Evolutionary conservation across 2,888 invertebrate species (phyloP).

Genomic region (Amphipyra berbera): DNA sequence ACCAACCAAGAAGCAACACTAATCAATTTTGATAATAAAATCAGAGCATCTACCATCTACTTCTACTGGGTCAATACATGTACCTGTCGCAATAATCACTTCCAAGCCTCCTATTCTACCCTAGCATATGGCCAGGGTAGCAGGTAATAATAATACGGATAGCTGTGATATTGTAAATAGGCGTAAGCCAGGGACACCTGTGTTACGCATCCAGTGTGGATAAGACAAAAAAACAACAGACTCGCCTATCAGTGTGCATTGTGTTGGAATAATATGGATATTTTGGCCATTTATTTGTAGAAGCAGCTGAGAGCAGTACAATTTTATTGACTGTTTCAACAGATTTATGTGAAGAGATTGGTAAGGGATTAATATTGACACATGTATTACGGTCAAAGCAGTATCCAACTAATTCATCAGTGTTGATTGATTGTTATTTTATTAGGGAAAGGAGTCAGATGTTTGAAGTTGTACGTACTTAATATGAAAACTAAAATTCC

Average conservation of each 20-base stretch:
- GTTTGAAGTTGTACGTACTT: too few species aligned
- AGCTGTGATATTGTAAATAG: conserved; percentile 70
- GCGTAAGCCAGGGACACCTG: conserved; percentile 82
- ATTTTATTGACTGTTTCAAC: too few species aligned
- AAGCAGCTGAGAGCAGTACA: too few species aligned
- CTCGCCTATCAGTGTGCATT: conserved; percentile 66
- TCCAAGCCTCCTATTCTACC: conserved; percentile 9
- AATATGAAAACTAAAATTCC: too few species aligned
- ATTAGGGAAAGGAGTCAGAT: too few species aligned
- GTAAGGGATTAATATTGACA: too few species aligned
- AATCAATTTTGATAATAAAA: too few species aligned
- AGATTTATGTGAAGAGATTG: too few species aligned
- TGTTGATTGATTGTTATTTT: too few species aligned
- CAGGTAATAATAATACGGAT: conserved; percentile 53
- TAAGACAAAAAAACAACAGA: conserved; percentile 68
- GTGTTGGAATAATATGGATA: conserved; percentile 69
- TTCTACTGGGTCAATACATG: not conserved
- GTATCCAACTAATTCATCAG: too few species aligned
- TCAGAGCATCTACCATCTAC: not conserved
- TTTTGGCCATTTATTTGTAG: not conserved
- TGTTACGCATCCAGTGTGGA: conserved; percentile 83
- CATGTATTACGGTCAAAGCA: too few species aligned
- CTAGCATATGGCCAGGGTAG: conserved; percentile 21
- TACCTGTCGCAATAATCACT: not conserved
- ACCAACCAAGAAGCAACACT: too few species aligned